Evolutionary conservation across 2,797 vertebrate species (phyloP), one percentile per base, ranked within the genome.

Genomic region (Anas bernieri): DNA sequence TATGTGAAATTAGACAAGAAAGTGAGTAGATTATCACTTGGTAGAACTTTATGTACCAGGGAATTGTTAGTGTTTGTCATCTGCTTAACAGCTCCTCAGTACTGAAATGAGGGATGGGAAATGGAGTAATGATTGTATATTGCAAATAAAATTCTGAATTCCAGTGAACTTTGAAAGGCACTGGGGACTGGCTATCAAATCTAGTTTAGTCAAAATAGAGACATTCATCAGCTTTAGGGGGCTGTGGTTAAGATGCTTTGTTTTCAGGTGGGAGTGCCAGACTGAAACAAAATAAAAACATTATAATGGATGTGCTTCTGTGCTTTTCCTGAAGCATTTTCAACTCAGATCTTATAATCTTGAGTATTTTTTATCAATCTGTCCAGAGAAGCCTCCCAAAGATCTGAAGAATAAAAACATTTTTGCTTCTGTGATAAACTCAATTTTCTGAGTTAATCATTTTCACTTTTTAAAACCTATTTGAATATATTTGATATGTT

Each of bases 61-160:
- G 78, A 83, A 82, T 70, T 66, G 58, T 84, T 76, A 85, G 46
- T 72, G 82, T 83, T 92, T 89, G 79, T 95, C 35, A 74, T 50
- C 69, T 89, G 68, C 77, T 83, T 80, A 94, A 52, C 59, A 45
- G 37, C 72, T 90, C 61, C 83, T 96, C 63, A 52, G 2, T 18
- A 26, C 7, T 73, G 81, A 78, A 87, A 14, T 64, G 68, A 39
- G 63, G 63, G 43, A 63, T 76, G 48, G 80, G 59, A 80, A 93
- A 94, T 31, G 2, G 16, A 95, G 73, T 81, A 68, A 93, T 88
- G 46, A 58, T 41, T 67, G 37, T 50, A 63, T 73, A 56, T 55
- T 92, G 78, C 79, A 95, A 90, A 87, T 91, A 92, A 94, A 95
- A 74, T 72, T 80, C 64, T 79, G 21, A 74, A 73, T 96, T 96